Evolutionary conservation across 2,797 vertebrate genomes (phyloP).

Genomic region (Vultur gryphus): DNA sequence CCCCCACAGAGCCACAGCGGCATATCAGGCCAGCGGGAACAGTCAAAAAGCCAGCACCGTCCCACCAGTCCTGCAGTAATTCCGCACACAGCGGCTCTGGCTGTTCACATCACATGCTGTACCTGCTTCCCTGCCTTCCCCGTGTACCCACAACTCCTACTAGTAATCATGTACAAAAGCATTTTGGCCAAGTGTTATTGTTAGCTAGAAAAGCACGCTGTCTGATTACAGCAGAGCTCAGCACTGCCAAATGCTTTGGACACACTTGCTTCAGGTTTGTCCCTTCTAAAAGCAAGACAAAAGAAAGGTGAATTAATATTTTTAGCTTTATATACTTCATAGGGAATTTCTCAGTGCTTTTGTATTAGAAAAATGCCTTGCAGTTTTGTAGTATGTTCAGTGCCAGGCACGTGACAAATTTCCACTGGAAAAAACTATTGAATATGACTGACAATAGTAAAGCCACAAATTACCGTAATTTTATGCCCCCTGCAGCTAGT

Average conservation of each 20-base stretch:
- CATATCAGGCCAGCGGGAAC: background rate
- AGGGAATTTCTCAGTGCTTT: constrained; percentile 45
- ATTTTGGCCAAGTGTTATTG: background rate
- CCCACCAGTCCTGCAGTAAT: background rate
- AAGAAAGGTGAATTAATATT: constrained; percentile 20
- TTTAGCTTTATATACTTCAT: constrained; percentile 26
- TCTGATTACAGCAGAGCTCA: background rate
- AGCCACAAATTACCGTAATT: constrained; percentile 75
- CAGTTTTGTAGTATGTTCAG: constrained; percentile 19
- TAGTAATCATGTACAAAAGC: background rate
- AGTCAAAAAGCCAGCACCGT: rapidly evolving
- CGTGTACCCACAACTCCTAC: background rate
- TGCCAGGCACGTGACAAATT: constrained; percentile 50
- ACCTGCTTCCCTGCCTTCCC: background rate
- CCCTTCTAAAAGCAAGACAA: constrained; percentile 19
- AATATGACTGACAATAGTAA: constrained; percentile 62
- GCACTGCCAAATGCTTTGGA: background rate
- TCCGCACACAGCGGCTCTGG: too few species aligned
- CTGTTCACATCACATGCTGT: rapidly evolving
- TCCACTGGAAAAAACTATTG: constrained; percentile 60
- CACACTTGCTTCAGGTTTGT: background rate
- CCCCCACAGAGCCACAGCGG: rapidly evolving
- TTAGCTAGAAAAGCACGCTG: background rate
- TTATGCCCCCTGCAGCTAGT: constrained; percentile 68
- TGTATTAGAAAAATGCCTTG: constrained; percentile 7